Evolutionary conservation across 1,140 invertebrate genomes (phyloP).

Genomic region (Ceratoteleas bidentatus): DNA sequence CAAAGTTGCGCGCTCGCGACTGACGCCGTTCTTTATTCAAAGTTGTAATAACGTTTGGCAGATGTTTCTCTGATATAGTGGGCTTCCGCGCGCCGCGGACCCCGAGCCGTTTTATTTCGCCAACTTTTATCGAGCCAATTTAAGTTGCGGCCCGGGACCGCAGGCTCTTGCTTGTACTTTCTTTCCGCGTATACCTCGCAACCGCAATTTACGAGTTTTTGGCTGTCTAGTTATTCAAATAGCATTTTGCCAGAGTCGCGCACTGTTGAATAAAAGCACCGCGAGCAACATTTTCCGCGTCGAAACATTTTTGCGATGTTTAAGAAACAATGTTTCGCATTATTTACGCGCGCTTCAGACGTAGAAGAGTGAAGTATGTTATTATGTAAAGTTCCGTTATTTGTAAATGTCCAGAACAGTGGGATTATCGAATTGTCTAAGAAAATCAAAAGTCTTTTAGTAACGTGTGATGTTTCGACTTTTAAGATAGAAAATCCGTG

Average conservation of each 20-base stretch:
- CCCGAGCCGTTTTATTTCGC: constrained; percentile 76
- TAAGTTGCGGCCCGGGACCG: constrained; percentile 77
- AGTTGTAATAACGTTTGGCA: constrained; percentile 82
- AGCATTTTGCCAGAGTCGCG: constrained; percentile 15
- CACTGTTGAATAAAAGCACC: constrained; percentile 12
- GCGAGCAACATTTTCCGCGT: not conserved
- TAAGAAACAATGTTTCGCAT: too few relatives aligned
- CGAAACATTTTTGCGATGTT: too few relatives aligned
- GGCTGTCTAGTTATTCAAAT: constrained; percentile 56
- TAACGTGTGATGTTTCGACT: too few relatives aligned
- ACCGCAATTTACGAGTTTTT: constrained; percentile 51
- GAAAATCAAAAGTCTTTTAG: too few relatives aligned
- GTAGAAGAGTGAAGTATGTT: too few relatives aligned
- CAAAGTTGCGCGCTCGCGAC: constrained; percentile 63
- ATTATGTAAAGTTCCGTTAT: too few relatives aligned
- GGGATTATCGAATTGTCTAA: not conserved
- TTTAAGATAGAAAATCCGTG: too few relatives aligned
- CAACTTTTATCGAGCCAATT: constrained; percentile 82
- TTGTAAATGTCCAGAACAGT: too few relatives aligned
- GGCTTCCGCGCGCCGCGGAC: constrained; percentile 61
- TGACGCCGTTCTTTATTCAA: constrained; percentile 80
- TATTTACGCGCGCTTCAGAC: too few relatives aligned
- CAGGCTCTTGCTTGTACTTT: constrained; percentile 58
- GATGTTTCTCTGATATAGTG: constrained; percentile 81
- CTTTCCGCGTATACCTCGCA: constrained; percentile 34